Conservation (phyloP, 2,797 vertebrate species). For the Melopsittacus undulatus region DNA sequence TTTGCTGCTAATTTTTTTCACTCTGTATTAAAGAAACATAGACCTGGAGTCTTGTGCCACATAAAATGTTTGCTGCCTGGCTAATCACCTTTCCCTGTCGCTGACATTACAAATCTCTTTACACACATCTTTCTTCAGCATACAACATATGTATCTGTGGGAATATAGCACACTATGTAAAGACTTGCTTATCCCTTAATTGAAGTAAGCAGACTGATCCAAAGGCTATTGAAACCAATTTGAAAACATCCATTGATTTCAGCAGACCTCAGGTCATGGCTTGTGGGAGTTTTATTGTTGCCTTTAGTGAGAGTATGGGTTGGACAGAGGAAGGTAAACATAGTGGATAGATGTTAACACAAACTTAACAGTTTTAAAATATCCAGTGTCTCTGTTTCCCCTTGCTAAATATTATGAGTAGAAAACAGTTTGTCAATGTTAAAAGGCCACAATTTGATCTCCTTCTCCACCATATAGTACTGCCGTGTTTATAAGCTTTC, state of each 20-base stretch:
- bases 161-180: neutral
- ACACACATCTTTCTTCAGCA: neutral
- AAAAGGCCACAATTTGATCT: neutral
- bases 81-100: neutral
- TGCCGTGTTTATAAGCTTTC: conserved; percentile 1
- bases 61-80: neutral
- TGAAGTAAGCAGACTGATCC: conserved; percentile 35
- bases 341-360: neutral
- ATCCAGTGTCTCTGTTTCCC: neutral
- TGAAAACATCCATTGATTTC: conserved; percentile 62
- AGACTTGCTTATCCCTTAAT: neutral
- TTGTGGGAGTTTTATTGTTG: conserved; percentile 45
- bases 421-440: neutral
- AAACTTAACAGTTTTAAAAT: conserved; percentile 27
- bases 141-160: conserved; percentile 24
- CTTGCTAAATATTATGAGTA: neutral
- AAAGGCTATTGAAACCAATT: conserved; percentile 41
- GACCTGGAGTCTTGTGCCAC: neutral
- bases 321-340: conserved; percentile 35
- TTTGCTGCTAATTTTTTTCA: neutral
- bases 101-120: neutral
- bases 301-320: neutral
- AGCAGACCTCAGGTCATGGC: conserved; percentile 30
- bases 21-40: neutral
- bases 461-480: neutral